Conservation (phyloP, 1,140 invertebrate genomes). For the Carposina sasakii region DNA sequence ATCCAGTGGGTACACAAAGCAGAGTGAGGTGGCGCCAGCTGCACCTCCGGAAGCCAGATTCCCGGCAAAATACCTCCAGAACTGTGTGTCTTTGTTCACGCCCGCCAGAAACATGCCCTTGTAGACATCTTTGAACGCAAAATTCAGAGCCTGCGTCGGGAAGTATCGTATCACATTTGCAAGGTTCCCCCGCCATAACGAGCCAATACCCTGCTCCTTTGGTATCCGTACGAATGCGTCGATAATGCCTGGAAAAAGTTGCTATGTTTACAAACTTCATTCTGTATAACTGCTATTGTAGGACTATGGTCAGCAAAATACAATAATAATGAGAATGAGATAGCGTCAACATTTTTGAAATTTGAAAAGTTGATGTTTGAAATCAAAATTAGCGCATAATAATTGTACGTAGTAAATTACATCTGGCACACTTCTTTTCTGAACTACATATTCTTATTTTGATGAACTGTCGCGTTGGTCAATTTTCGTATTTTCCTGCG, state of each 20-base stretch:
- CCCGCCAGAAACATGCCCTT: constrained; percentile 88
- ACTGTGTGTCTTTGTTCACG: constrained; percentile 92
- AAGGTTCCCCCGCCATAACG: constrained; percentile 95
- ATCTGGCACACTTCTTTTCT: too few relatives aligned
- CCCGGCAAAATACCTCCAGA: constrained; percentile 82
- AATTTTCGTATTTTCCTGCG: too few relatives aligned
- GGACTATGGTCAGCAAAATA: too few relatives aligned
- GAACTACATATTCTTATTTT: too few relatives aligned
- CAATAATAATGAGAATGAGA: too few relatives aligned
- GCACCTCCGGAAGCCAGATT: constrained; percentile 95
- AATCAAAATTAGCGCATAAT: too few relatives aligned
- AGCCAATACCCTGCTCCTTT: constrained; percentile 87
- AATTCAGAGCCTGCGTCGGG: constrained; percentile 96
- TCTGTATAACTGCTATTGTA: too few relatives aligned
- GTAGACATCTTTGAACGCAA: constrained; percentile 95
- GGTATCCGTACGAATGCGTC: constrained; percentile 91
- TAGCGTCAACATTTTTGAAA: too few relatives aligned
- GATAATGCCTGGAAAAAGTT: constrained; percentile 80
- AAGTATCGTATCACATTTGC: constrained; percentile 95
- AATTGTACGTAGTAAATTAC: too few relatives aligned
- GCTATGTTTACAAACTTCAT: too few relatives aligned
- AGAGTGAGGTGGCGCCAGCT: constrained; percentile 94
- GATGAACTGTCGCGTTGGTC: too few relatives aligned
- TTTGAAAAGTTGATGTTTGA: too few relatives aligned
- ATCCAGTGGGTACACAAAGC: constrained; percentile 97